Percentiles rank a stretch among this genome's conserved stretches.
Evolutionary conservation across 2,888 invertebrate genomes (phyloP).

Genomic region (Minunthozetes semirufus): DNA sequence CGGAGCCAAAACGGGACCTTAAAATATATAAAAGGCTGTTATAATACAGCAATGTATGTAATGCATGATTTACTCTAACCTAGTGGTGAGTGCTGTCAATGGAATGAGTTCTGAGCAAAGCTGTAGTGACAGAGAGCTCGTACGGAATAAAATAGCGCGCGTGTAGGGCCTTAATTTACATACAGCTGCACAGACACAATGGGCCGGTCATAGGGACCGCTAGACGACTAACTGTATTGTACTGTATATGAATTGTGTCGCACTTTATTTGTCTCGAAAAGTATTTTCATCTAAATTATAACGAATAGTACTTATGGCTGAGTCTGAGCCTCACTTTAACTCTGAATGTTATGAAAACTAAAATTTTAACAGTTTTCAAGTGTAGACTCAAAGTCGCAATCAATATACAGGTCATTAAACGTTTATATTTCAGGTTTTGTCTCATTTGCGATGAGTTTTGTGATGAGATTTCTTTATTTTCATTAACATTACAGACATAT

Average conservation of each 20-base stretch:
- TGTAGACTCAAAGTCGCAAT: neutral
- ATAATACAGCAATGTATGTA: slow-evolving; percentile 4
- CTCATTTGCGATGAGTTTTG: neutral
- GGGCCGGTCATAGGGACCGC: neutral
- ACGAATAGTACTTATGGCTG: no score
- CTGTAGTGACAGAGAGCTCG: neutral
- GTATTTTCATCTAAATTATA: no score
- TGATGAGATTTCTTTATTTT: neutral
- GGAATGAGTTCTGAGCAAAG: neutral
- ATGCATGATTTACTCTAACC: slow-evolving; percentile 8
- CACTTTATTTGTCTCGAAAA: neutral
- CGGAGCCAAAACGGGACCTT: slow-evolving; percentile 6
- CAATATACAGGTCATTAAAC: neutral
- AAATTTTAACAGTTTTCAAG: neutral
- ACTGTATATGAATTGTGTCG: neutral
- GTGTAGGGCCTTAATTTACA: slow-evolving; percentile 13
- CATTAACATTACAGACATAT: slow-evolving; percentile 19
- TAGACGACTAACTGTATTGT: neutral
- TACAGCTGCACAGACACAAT: slow-evolving; percentile 26
- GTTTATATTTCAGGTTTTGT: neutral
- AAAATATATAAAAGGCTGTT: slow-evolving; percentile 2
- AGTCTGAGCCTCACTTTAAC: no score
- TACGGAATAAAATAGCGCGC: slow-evolving; percentile 11
- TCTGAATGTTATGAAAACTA: neutral
- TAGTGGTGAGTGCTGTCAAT: slow-evolving; percentile 8